Evolutionary conservation across 2,113 vertebrate genomes (phyloP).

Genomic region (Alouatta palliata): DNA sequence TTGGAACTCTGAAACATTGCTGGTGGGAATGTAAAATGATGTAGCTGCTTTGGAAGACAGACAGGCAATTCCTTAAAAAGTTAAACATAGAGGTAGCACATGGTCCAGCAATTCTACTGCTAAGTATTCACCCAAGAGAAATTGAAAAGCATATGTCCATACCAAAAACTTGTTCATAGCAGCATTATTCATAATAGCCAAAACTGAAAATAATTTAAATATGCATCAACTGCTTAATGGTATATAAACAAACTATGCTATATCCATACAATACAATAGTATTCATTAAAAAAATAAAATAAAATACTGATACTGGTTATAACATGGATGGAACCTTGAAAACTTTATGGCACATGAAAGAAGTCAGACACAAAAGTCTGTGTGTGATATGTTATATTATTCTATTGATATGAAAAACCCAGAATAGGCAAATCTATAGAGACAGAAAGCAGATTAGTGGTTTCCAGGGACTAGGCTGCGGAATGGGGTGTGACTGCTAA

Average conservation of each 20-base stretch:
- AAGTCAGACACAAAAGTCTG: neutral
- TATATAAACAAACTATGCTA: neutral
- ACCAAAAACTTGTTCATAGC: neutral
- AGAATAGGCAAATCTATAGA: neutral
- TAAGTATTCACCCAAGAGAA: constrained; percentile 24
- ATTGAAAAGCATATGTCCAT: neutral
- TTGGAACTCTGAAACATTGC: neutral
- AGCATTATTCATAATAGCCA: neutral
- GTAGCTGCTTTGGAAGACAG: neutral
- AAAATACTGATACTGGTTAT: neutral
- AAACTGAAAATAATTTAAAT: neutral
- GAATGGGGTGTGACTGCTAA: neutral
- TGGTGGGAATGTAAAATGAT: neutral
- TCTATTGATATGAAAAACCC: neutral
- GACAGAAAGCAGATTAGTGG: neutral
- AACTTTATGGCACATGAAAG: neutral
- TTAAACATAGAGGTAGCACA: neutral
- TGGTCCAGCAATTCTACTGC: neutral
- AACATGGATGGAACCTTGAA: neutral
- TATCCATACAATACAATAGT: neutral
- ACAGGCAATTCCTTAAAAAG: neutral
- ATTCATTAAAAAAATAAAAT: neutral
- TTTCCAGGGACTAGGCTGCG: neutral
- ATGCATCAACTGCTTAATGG: neutral
- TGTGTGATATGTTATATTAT: neutral